These are phyloP conservation scores for Rousettus leschenaultii DNA, from an alignment of 2,113 vertebrate genomes.

Conservation along the genomic window DNA sequence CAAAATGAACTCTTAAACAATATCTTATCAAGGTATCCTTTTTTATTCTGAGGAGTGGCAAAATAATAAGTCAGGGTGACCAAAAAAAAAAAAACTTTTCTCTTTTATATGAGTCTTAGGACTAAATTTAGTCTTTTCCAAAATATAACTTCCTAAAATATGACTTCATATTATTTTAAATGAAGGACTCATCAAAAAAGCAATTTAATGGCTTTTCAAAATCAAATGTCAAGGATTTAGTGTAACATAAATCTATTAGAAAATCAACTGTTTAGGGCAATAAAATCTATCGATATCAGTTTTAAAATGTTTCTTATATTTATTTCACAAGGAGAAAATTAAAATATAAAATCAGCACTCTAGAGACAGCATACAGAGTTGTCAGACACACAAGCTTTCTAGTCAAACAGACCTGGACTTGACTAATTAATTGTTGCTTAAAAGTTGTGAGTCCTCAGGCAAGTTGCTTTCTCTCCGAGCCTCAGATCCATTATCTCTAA, in stretches of 20 bases:
- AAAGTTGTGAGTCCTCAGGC: not conserved
- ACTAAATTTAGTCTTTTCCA: constrained; percentile 1
- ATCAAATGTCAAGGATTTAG: not conserved
- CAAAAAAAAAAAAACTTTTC: not conserved
- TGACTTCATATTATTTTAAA: not conserved
- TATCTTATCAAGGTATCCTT: not conserved
- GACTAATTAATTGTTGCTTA: not conserved
- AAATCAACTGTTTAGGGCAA: not conserved
- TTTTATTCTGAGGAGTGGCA: not conserved
- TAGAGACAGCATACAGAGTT: not conserved
- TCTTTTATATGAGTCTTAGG: not conserved
- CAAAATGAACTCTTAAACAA: not conserved
- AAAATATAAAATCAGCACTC: not conserved
- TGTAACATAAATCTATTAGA: constrained; percentile 4
- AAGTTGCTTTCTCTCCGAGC: not conserved
- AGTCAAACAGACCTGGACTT: not conserved
- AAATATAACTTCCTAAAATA: not conserved
- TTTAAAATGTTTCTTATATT: not conserved
- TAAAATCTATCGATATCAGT: not conserved
- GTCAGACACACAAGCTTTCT: not conserved
- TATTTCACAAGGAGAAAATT: constrained; percentile 2
- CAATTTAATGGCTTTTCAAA: constrained; percentile 34
- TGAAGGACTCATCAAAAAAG: not conserved
- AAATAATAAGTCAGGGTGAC: not conserved
- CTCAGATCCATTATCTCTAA: not conserved